Conservation (phyloP, 2,113 vertebrate species). For the Zosterops lateralis region DNA sequence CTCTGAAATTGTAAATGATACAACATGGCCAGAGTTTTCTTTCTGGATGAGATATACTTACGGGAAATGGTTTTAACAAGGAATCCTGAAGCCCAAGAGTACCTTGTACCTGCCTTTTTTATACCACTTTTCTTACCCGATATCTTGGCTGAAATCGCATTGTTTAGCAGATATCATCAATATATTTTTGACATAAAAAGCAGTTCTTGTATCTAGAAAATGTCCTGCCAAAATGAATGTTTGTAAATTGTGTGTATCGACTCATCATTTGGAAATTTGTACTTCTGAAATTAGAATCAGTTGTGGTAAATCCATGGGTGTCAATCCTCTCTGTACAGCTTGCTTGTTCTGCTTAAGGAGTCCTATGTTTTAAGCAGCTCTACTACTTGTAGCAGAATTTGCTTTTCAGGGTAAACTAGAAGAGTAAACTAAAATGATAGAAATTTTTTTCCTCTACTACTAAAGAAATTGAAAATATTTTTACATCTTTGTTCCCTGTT, state of each 20-base stretch:
- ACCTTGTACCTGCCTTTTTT: neutral
- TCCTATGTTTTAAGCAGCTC: neutral
- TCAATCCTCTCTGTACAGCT: neutral
- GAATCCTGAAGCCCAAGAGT: rapidly evolving
- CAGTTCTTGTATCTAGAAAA: neutral
- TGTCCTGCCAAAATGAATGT: neutral
- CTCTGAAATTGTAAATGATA: neutral
- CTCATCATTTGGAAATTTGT: neutral
- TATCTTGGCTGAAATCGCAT: neutral
- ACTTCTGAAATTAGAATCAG: neutral
- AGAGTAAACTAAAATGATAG: neutral
- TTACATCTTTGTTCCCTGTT: neutral
- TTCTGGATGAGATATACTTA: neutral
- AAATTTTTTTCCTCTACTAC: rapidly evolving
- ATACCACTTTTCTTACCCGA: neutral
- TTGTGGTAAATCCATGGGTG: neutral
- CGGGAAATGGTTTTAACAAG: neutral
- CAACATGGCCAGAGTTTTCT: neutral
- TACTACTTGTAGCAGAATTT: neutral
- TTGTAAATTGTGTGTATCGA: neutral
- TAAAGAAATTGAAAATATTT: neutral
- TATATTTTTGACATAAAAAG: neutral
- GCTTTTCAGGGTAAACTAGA: neutral
- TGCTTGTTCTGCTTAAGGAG: neutral
- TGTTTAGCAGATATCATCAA: neutral